These are phyloP conservation scores for Bombus sylvicola DNA, from an alignment of 1,140 invertebrate genomes.

Conservation along the genomic window DNA sequence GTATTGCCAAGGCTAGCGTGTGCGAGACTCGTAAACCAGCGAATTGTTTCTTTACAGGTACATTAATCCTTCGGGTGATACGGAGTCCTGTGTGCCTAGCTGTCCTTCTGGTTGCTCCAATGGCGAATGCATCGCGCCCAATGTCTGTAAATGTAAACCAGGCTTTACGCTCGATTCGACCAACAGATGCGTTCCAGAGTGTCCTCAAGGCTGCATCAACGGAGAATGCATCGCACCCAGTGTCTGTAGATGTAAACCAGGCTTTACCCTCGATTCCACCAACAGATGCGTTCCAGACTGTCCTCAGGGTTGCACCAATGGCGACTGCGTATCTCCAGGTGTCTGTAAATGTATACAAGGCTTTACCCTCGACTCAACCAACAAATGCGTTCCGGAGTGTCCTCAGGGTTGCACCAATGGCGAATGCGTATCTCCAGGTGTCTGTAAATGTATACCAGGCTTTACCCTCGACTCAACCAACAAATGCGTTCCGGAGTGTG, in stretches of 20 bases:
- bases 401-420: constrained; percentile 21
- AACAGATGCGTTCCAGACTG: constrained; percentile 19
- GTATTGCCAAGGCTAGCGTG: too few species aligned
- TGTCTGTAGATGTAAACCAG: constrained; percentile 70
- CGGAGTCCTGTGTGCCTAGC: constrained; percentile 68
- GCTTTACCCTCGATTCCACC: constrained; percentile 47
- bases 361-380: constrained; percentile 39
- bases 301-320: constrained; percentile 61
- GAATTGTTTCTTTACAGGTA: constrained; percentile 62
- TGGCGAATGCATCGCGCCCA: constrained; percentile 71
- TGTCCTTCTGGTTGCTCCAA: constrained; percentile 69
- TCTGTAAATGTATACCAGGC: constrained; percentile 38
- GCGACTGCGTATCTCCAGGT: constrained; percentile 70
- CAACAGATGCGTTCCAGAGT: neutral
- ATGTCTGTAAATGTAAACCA: constrained; percentile 69
- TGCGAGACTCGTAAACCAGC: neutral
- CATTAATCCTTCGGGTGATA: constrained; percentile 68
- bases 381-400: constrained; percentile 48
- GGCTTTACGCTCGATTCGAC: constrained; percentile 57
- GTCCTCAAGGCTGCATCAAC: constrained; percentile 54
- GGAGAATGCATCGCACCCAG: constrained; percentile 70
- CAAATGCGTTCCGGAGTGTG: constrained; percentile 33
- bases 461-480: neutral
- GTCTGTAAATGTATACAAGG: constrained; percentile 72
- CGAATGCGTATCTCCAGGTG: constrained; percentile 21